A percentile compares a stretch with the other conserved stretches of the same genome.
Evolutionary conservation across 1,140 invertebrate species (phyloP).

Genomic region (Drosophila pachea): DNA sequence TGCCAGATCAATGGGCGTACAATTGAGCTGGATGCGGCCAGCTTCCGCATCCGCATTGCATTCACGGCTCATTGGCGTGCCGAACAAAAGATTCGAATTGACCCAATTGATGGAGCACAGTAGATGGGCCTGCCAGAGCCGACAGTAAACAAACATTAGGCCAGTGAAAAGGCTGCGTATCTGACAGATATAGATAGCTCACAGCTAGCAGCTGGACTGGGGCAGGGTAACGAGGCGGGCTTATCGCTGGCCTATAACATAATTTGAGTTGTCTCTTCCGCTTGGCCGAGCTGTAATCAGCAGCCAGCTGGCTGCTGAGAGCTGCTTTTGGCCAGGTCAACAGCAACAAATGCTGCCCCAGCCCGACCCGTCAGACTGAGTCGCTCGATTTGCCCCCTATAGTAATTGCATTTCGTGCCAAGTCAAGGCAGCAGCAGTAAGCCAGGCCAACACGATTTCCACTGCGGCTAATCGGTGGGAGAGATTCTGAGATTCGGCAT

Average conservation of each 20-base stretch:
- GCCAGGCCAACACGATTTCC: constrained; percentile 48
- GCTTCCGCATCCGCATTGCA: constrained; percentile 39
- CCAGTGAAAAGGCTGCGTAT: constrained; percentile 30
- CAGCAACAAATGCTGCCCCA: constrained; percentile 37
- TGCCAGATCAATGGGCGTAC: constrained; percentile 43
- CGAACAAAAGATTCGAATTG: constrained; percentile 54
- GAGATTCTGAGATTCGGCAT: constrained; percentile 65
- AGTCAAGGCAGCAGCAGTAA: constrained; percentile 30
- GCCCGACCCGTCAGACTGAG: constrained; percentile 21
- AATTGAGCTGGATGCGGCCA: constrained; percentile 34
- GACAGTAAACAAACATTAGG: constrained; percentile 27
- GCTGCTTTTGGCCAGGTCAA: constrained; percentile 24
- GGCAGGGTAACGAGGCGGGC: not conserved
- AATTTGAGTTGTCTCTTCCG: constrained; percentile 67
- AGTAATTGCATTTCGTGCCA: constrained; percentile 75
- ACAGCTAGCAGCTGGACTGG: constrained; percentile 6
- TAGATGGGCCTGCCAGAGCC: constrained; percentile 13
- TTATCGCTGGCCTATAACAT: constrained; percentile 60
- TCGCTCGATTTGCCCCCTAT: constrained; percentile 65
- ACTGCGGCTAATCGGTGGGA: not conserved
- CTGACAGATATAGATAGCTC: constrained; percentile 33
- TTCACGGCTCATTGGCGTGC: constrained; percentile 59
- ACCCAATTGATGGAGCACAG: constrained; percentile 63
- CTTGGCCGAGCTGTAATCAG: constrained; percentile 57
- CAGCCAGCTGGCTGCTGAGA: constrained; percentile 20